These are phyloP conservation scores for Xylocampa areola DNA, from an alignment of 2,888 invertebrate species.

Conservation along the genomic window DNA sequence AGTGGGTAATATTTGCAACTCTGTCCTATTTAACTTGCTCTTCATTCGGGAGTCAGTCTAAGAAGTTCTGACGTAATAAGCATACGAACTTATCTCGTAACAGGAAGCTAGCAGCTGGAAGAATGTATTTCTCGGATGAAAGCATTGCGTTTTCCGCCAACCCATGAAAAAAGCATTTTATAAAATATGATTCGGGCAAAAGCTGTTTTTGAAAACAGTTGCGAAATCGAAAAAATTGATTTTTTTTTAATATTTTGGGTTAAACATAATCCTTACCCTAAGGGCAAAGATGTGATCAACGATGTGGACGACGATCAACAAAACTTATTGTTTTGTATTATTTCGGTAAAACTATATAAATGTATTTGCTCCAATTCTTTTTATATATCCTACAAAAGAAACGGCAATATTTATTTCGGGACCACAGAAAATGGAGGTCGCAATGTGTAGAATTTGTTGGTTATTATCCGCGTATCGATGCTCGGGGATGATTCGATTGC, in stretches of 20 bases:
- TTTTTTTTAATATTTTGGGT: no score
- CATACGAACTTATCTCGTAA: no score
- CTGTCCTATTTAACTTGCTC: constrained; percentile 42
- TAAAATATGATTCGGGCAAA: no score
- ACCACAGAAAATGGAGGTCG: constrained; percentile 32
- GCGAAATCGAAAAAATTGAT: no score
- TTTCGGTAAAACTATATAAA: constrained; percentile 2
- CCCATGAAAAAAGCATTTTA: constrained; percentile 1
- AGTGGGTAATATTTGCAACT: constrained; percentile 17
- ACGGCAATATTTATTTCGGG: constrained; percentile 31
- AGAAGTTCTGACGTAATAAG: constrained; percentile 26
- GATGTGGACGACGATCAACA: no score
- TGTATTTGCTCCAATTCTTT: not conserved
- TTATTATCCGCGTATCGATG: constrained; percentile 37
- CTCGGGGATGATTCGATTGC: constrained; percentile 47
- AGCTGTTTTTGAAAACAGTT: no score
- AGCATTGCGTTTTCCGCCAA: not conserved
- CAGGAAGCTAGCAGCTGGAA: constrained; percentile 7
- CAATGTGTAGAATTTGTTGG: constrained; percentile 23
- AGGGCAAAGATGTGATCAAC: no score
- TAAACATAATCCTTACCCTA: no score
- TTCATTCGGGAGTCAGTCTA: constrained; percentile 24
- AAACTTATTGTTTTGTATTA: not conserved
- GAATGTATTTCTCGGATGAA: not conserved
- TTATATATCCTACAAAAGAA: constrained; percentile 11